Percentiles rank a stretch among this genome's conserved stretches.
Evolutionary conservation across 2,888 invertebrate genomes (phyloP).

Genomic region (Morpho achilles): DNA sequence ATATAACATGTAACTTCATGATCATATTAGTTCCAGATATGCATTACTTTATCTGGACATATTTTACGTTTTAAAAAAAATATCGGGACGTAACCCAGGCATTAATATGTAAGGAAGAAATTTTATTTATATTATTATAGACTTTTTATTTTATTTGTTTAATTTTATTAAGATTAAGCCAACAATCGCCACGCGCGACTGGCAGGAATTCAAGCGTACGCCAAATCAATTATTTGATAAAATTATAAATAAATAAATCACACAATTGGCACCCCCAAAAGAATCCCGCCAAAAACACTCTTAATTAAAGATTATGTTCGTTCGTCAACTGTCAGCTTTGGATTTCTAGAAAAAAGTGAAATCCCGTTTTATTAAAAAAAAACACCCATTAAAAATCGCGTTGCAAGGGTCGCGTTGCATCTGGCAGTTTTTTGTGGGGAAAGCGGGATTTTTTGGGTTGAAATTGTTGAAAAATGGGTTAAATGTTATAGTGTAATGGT

Average conservation of each 20-base stretch:
- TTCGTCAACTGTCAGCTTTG: slow-evolving; percentile 78
- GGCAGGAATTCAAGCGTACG: slow-evolving; percentile 2
- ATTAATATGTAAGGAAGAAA: too few relatives aligned
- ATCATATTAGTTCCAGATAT: too few relatives aligned
- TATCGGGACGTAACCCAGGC: too few relatives aligned
- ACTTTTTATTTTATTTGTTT: too few relatives aligned
- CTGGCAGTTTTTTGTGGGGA: slow-evolving; percentile 62
- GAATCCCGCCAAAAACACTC: slow-evolving; percentile 62
- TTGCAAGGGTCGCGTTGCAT: slow-evolving; percentile 61
- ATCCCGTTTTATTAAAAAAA: slow-evolving; percentile 47
- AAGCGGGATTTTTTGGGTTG: slow-evolving; percentile 41
- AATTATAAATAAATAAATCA: slow-evolving; percentile 66
- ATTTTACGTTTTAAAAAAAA: too few relatives aligned
- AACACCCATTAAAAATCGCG: slow-evolving; percentile 71
- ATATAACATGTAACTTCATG: too few relatives aligned
- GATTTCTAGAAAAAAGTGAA: slow-evolving; percentile 51
- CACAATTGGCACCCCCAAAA: slow-evolving; percentile 45
- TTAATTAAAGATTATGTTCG: slow-evolving; percentile 78
- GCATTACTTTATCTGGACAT: too few relatives aligned
- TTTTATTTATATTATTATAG: too few relatives aligned
- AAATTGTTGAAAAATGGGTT: slow-evolving; percentile 77
- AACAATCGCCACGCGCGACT: too few relatives aligned
- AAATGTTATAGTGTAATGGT: slow-evolving; percentile 62
- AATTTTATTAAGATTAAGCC: too few relatives aligned
- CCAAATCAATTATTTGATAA: slow-evolving; percentile 38